These are phyloP conservation scores for Nephila pilipes DNA, from an alignment of 1,140 invertebrate species.

Conservation along the genomic window DNA sequence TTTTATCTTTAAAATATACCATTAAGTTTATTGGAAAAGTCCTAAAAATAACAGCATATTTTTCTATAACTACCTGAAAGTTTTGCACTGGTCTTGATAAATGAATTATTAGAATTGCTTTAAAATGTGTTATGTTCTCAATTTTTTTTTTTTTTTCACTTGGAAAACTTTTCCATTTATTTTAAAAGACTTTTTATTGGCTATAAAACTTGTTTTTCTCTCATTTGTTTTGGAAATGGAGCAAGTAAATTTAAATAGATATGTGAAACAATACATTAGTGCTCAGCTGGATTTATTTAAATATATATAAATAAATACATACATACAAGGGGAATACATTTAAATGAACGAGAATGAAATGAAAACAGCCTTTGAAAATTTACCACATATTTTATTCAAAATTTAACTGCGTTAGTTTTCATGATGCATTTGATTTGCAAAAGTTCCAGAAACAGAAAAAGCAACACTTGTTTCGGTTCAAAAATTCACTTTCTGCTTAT, in stretches of 20 bases:
- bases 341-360: too few relatives aligned
- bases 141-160: not conserved
- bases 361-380: too few relatives aligned
- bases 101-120: not conserved
- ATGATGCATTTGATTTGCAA: too few relatives aligned
- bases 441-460: too few relatives aligned
- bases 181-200: not conserved
- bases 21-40: conserved; percentile 1
- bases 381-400: too few relatives aligned
- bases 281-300: too few relatives aligned
- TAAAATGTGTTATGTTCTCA: not conserved
- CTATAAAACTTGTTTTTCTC: not conserved
- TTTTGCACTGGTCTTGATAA: not conserved
- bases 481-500: too few relatives aligned
- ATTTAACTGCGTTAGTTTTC: too few relatives aligned
- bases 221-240: not conserved
- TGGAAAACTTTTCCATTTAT: not conserved
- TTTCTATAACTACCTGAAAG: not conserved
- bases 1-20: not conserved
- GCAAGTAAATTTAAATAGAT: not conserved
- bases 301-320: too few relatives aligned
- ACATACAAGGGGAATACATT: too few relatives aligned
- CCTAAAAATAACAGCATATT: not conserved
- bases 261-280: not conserved
- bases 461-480: too few relatives aligned